Evolutionary conservation across 92 coral and sea anemone genomes (phyloP).

Genomic region (Porites cylindrica): DNA sequence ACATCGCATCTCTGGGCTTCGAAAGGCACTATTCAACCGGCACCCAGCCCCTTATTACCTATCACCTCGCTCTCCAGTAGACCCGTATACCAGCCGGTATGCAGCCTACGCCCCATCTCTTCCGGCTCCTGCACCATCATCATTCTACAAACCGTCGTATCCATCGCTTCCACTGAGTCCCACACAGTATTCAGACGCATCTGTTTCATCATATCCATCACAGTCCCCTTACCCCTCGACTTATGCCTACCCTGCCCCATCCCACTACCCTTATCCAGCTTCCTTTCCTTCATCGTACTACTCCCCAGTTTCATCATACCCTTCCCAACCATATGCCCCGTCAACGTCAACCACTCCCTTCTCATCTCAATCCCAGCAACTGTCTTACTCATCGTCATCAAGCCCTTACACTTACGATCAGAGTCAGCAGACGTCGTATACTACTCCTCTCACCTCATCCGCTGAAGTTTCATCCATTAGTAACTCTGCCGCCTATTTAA

Average conservation of each 20-base stretch:
- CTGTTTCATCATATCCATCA: slow-evolving; percentile 7
- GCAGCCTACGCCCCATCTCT: slow-evolving; percentile 30
- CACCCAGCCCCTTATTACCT: not conserved
- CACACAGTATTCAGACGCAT: slow-evolving; percentile 13
- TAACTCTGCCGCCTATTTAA: not conserved
- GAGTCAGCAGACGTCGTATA: slow-evolving; percentile 7
- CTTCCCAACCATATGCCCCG: slow-evolving; percentile 26
- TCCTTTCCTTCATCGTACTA: slow-evolving; percentile 13
- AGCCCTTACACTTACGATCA: slow-evolving; percentile 31
- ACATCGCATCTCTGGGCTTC: not conserved
- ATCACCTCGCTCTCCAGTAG: not conserved
- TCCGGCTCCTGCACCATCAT: not conserved
- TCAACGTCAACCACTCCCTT: slow-evolving; percentile 11
- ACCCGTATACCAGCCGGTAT: slow-evolving; percentile 6
- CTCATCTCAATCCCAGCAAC: slow-evolving; percentile 21
- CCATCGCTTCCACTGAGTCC: not conserved
- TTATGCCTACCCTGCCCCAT: not conserved
- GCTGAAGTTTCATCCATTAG: not conserved
- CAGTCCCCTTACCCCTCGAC: not conserved
- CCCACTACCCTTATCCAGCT: slow-evolving; percentile 11
- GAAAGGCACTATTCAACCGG: slow-evolving; percentile 9
- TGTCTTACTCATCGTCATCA: slow-evolving; percentile 44
- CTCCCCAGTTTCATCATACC: slow-evolving; percentile 20
- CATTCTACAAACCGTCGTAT: slow-evolving; percentile 19
- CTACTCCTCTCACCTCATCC: slow-evolving; percentile 21